These are phyloP conservation scores for Dendrocincla fuliginosa DNA, from an alignment of 2,797 vertebrate genomes.

Conservation along the genomic window DNA sequence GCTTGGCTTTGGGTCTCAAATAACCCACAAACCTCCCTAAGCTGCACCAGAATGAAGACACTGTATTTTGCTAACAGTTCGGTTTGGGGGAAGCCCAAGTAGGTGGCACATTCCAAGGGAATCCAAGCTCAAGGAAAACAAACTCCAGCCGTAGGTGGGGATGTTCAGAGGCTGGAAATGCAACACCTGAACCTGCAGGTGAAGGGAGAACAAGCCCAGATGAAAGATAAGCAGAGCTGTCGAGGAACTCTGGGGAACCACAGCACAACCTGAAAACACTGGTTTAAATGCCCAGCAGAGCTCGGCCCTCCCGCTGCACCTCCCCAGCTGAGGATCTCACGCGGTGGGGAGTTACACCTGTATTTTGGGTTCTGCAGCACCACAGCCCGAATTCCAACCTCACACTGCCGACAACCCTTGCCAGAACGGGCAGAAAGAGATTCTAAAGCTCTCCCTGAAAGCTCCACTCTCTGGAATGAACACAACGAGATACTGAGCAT, in stretches of 20 bases:
- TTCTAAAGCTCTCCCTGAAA: not conserved
- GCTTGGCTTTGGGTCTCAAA: not conserved
- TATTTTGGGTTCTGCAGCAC: not conserved
- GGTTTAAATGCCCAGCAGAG: not conserved
- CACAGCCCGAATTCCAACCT: not conserved
- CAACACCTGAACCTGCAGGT: not conserved
- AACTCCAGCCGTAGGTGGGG: not conserved
- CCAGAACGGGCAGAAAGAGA: not conserved
- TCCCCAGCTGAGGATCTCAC: not conserved
- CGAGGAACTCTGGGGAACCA: not conserved
- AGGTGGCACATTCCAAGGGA: not conserved
- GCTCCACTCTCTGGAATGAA: not conserved
- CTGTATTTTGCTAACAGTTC: not conserved
- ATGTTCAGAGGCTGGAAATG: not conserved
- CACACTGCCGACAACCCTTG: not conserved
- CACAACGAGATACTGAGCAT: not conserved
- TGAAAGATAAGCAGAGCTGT: not conserved
- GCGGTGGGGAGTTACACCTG: not conserved
- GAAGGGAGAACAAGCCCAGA: not conserved
- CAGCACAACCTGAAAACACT: not conserved
- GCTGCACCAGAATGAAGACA: not conserved
- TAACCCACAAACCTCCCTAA: slow-evolving; percentile 7
- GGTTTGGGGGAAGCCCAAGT: not conserved
- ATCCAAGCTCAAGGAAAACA: not conserved
- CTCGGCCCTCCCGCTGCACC: not conserved